Base-by-base conservation (phyloP, 1,140 invertebrate genomes). In the Venturia canescens region DNA sequence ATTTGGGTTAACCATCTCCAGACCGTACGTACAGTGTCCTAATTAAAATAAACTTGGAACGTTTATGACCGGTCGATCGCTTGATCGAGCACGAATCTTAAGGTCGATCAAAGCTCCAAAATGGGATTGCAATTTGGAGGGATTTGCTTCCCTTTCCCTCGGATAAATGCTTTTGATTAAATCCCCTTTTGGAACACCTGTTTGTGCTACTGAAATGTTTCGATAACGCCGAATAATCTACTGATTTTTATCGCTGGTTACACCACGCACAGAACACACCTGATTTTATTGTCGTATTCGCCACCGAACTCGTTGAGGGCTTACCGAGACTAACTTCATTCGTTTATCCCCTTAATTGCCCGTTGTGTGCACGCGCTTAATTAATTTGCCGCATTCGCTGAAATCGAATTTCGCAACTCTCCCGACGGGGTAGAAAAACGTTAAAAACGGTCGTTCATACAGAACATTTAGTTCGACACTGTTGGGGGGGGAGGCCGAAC, bases 21-120 rank as follows among this genome's bases (percentile, higher is more conserved):
- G 71, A 74, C 80, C 38, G 80, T 81, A 81, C 80, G 80, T 81
- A 81, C 67, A 50, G 57, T 34, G 26, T 50, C n/a, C 48, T 38
- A 76, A 80, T 60, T 76, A 50, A 34, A 50, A 75, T 44, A 38
- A 44, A 74, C 57, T 21, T 21, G 13, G 5, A 63, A 21, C 3
- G 15, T 53, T 63, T 23, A 23, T 23, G 23, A 63, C 15, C 18
- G 6, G 1, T 53, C 18, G 13, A 44, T 44, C 13, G 38, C 11
- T 44, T 44, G 38, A 1, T 44, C 38, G 38, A 13, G 1, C 7
- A 11, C 38, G 13, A 44, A 44, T 44, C 13, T 44, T 11, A 44
- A 6, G 11, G 13, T 4, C 3, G 7, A 44, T 44, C 7, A 44
- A 44, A 44, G 1, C 13, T 13, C 11, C 7, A 44, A 1, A 11